A percentile compares a stretch with the other conserved stretches of the same genome.
Conservation (phyloP, 2,797 vertebrate genomes). For the Cygnus olor region DNA sequence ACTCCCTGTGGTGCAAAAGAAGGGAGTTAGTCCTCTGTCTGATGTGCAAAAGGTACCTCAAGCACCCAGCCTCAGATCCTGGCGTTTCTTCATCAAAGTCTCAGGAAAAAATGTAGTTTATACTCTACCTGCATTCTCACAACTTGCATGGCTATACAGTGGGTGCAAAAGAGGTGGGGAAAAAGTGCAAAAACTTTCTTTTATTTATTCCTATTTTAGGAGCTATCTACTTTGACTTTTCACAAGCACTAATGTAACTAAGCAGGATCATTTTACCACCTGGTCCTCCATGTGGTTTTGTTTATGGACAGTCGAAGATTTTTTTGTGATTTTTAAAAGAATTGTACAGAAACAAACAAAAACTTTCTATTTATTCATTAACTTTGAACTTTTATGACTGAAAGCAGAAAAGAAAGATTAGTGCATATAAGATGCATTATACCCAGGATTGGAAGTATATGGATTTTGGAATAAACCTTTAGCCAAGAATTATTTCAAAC, state of each 20-base stretch:
- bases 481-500: constrained; percentile 6
- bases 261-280: not conserved
- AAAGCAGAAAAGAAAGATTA: not conserved
- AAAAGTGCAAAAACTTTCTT: not conserved
- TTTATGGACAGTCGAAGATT: not conserved
- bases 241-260: not conserved
- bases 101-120: not conserved
- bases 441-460: not conserved
- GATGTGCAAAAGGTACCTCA: not conserved
- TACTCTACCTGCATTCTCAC: not conserved
- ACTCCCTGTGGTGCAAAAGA: not conserved
- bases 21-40: not conserved
- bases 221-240: not conserved
- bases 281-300: not conserved
- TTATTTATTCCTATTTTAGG: not conserved
- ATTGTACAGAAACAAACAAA: not conserved
- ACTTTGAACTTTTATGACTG: not conserved
- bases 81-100: not conserved
- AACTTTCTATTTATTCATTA: not conserved
- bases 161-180: not conserved
- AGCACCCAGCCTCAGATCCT: not conserved
- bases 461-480: not conserved
- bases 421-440: not conserved
- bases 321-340: not conserved
- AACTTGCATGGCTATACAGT: not conserved